Base-by-base conservation (phyloP, 2,888 invertebrate genomes). In the Acronicta psi region DNA sequence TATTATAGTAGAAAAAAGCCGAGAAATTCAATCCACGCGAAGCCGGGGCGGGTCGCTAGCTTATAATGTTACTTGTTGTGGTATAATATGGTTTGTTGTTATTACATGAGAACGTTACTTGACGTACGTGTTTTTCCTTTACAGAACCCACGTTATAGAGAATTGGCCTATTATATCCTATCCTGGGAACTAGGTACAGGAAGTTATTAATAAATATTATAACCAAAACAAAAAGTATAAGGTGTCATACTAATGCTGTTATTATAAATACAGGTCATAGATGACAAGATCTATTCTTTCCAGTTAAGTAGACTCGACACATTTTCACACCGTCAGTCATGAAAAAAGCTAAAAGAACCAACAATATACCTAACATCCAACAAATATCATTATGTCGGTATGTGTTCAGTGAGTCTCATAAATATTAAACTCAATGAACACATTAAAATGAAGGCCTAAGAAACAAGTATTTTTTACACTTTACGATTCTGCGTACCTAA, bases 341-440 rank as follows among this genome's bases (percentile, higher is more conserved):
- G 1, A 17, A 25, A 36, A 37, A 43, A 47, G 18, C 16, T 0
- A 20, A 29, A 9, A 20, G 13, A 29, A 47, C n/a, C n/a, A n/a
- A n/a, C n/a, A n/a, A n/a, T n/a, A n/a, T n/a, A n/a, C n/a, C n/a
- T 43, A 36, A 42, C 36, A 46, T 40, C 13, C 14, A 34, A 45
- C 36, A 37, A 18, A 61, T 42, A 43, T 31, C 41, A 31, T 38
- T 69, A 37, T 25, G 34, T 18, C 18, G 1, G 25, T 25, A 53
- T 53, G 38, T 64, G 71, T 55, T 64, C 70, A 67, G 44, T 64
- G 65, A 64, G n/a, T 53, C 54, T 40, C 29, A 43, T 52, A 25
- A 40, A 13, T 31, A 31, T 43, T 23, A 69, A 49, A 46, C 41
- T 45, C 54, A 64, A 52, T 59, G 68, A 59, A 52, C 52, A 59